These are phyloP conservation scores for fruit fly (Drosophila melanogaster) DNA, from an alignment of 1,140 invertebrate species.

Conservation along the genomic window DNA sequence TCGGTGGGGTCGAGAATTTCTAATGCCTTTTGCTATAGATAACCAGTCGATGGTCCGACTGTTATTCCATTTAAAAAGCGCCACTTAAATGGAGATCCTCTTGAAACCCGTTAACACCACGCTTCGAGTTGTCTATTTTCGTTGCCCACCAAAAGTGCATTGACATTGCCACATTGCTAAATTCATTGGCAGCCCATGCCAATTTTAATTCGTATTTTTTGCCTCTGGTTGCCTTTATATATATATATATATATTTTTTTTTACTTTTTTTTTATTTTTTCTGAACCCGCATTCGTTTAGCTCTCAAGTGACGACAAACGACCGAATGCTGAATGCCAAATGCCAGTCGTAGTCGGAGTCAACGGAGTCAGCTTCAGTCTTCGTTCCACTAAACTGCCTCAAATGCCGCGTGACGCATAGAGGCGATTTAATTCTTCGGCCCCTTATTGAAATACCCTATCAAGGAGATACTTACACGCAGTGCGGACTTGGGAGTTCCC, in stretches of 20 bases:
- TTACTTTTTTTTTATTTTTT: conserved; percentile 24
- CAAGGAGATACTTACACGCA: not conserved
- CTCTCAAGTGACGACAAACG: conserved; percentile 59
- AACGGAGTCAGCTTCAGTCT: conserved; percentile 45
- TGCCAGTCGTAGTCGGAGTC: conserved; percentile 51
- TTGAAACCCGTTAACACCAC: conserved; percentile 14
- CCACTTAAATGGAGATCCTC: conserved; percentile 36
- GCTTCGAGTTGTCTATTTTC: conserved; percentile 49
- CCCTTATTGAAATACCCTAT: conserved; percentile 32
- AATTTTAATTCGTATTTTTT: conserved; percentile 67
- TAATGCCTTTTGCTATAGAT: not conserved
- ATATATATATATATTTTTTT: not conserved
- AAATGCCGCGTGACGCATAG: conserved; percentile 73
- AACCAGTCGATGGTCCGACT: conserved; percentile 1
- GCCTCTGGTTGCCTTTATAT: conserved; percentile 12
- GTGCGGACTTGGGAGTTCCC: too few relatives aligned
- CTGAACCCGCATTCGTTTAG: conserved; percentile 59
- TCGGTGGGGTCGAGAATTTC: not conserved
- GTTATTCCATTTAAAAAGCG: conserved; percentile 38
- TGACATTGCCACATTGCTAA: conserved; percentile 74
- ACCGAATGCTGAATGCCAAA: conserved; percentile 60
- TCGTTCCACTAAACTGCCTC: conserved; percentile 58
- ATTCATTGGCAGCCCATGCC: conserved; percentile 73
- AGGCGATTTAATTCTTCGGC: conserved; percentile 62
- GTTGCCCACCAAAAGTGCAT: conserved; percentile 62